phyloP scores from a whole-genome alignment of 1,140 invertebrate genomes.

The Anoplolepis gracilipes region DNA sequence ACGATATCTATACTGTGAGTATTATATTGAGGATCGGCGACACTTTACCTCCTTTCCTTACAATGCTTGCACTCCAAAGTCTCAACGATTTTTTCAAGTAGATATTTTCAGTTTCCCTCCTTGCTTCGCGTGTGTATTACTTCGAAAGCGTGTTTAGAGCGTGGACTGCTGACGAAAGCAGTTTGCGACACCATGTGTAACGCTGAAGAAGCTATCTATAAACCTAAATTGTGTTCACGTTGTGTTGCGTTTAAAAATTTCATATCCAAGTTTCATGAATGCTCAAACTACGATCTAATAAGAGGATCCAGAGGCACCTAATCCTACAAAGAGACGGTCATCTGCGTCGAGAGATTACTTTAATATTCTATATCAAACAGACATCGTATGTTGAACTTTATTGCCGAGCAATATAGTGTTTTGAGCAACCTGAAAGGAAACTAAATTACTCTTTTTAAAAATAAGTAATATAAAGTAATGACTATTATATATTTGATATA shows the following conservation, averaged over 20 bases:
- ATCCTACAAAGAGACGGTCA: slow-evolving; percentile 14
- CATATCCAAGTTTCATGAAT: slow-evolving; percentile 34
- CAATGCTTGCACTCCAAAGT: slow-evolving; percentile 13
- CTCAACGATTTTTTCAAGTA: slow-evolving; percentile 35
- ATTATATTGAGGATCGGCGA: not conserved
- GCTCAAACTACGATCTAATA: slow-evolving; percentile 21
- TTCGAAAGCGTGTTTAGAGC: slow-evolving; percentile 25
- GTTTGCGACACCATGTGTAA: not conserved
- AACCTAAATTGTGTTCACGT: slow-evolving; percentile 19
- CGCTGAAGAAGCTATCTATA: not conserved
- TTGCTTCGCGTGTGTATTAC: not conserved
- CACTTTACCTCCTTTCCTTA: slow-evolving; percentile 39
- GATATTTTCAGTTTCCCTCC: slow-evolving; percentile 42
- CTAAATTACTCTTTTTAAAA: not conserved
- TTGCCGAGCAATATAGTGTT: not conserved
- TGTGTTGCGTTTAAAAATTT: slow-evolving; percentile 20
- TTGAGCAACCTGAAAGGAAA: not conserved
- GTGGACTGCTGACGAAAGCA: not conserved
- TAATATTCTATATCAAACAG: slow-evolving; percentile 17
- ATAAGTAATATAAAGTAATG: not conserved
- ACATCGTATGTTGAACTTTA: not conserved
- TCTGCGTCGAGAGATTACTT: slow-evolving; percentile 11
- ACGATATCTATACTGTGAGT: slow-evolving; percentile 89
- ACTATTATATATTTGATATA: no score
- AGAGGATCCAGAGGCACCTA: slow-evolving; percentile 4